Base-by-base conservation (phyloP, 2,888 invertebrate genomes). In the Mythimna vitellina region DNA sequence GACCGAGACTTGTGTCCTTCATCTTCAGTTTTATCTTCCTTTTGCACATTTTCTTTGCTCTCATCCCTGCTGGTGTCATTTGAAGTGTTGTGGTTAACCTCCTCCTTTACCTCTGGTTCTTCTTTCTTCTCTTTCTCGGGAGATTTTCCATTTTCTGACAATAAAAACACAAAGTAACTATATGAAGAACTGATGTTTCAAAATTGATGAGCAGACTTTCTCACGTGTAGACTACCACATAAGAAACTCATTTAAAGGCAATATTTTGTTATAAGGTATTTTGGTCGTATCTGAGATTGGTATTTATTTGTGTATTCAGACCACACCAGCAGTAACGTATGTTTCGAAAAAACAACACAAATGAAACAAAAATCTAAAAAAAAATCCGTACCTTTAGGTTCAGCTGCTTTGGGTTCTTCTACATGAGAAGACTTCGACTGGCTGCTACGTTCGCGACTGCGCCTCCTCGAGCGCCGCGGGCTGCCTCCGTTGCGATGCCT, bases 401-500 rank as follows among this genome's bases (percentile, higher is more conserved):
- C 95, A 3, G 92, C 87, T 80, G 91, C 65, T 84, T 95, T 95
- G 67, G 86, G 88, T 1, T 95, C 95, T 6, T 95, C 95, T 9
- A 90, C 90, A 63, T 91, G 91, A 6, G 92, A 83, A 29, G 86
- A 69, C 84, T 91, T 91, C 56, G 87, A 63, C 70, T 87, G 90
- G 78, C 91, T 92, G 74, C 89, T 87, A 79, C 92, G 91, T 61
- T 92, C 84, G 29, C 89, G 90, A 77, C 91, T 91, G 81, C 88
- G 90, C 84, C 92, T 92, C 82, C 94, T 88, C 17, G 95, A 93
- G 4, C 95, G 94, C 20, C 94, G 92, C 63, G 96, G 95, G 77
- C 95, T 95, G 79, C 94, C 94, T 46, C 96, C 95, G 74, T 95
- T 95, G 86, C 95, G 94, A 85, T 96, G 95, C 86, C 95, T 94